phyloP scores from a whole-genome alignment of 2,888 invertebrate species.

The Pinctada fucata region DNA sequence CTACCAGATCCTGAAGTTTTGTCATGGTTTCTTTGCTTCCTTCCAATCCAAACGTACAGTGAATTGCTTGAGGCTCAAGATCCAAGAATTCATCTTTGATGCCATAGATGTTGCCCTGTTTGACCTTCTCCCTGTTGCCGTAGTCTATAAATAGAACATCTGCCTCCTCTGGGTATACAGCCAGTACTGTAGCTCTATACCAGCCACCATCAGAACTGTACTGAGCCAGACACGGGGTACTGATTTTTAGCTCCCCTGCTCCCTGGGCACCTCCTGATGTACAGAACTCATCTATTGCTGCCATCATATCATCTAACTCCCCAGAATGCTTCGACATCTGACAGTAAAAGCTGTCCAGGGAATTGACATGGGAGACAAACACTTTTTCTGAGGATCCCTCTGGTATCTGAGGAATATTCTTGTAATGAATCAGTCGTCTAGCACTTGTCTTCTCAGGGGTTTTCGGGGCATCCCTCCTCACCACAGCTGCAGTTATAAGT shows the following conservation, averaged over 20 bases:
- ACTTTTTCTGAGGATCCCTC: conserved; percentile 45
- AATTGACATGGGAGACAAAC: conserved; percentile 57
- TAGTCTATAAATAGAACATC: conserved; percentile 68
- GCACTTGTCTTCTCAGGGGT: background rate
- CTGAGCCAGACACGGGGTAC: conserved; percentile 61
- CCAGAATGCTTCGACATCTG: conserved; percentile 47
- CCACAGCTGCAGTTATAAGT: conserved; percentile 58
- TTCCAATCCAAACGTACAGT: conserved; percentile 49
- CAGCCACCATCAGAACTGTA: conserved; percentile 56
- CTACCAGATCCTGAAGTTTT: conserved; percentile 36
- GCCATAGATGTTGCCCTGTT: conserved; percentile 13
- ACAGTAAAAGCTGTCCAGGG: conserved; percentile 62
- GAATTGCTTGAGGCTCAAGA: conserved; percentile 41
- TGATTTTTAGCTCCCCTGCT: conserved; percentile 32
- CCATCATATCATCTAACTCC: conserved; percentile 56
- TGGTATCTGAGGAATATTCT: background rate
- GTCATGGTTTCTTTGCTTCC: conserved; percentile 39
- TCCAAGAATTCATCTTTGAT: conserved; percentile 23
- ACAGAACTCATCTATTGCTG: conserved; percentile 53
- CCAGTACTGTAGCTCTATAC: conserved; percentile 54
- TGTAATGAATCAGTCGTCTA: conserved; percentile 32
- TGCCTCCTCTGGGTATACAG: conserved; percentile 29
- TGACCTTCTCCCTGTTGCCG: conserved; percentile 63
- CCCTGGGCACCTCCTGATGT: conserved; percentile 13
- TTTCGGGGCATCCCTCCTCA: conserved; percentile 33